Base-by-base conservation (phyloP, 2,888 invertebrate species). In the Eupithecia dodoneata region DNA sequence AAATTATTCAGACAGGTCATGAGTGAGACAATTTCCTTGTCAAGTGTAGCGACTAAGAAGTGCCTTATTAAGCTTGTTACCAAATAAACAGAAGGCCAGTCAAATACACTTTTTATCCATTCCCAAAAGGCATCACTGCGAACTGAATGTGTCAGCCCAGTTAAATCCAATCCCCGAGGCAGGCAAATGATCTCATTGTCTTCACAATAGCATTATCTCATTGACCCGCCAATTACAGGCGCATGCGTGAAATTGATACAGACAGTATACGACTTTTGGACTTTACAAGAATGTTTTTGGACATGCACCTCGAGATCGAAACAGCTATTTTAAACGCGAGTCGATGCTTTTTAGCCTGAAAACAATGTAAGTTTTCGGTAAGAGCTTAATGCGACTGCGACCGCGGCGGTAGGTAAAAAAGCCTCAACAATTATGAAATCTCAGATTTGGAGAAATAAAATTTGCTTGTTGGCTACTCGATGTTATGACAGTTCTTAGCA, bases 211-310 rank as follows among this genome's bases (percentile, higher is more conserved):
- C 63, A 74, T 78, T 74, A 81, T 71, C 77, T 80, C 72, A 79
- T 76, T 81, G 78, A 78, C 79, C 75, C 73, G 65, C 59, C 79
- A 79, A 79, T 80, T 76, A 74, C 63, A n/a, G 18, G 73, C 55
- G 69, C 71, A 74, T 71, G 79, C 77, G 74, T 74, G 76, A 78
- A 77, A 45, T 66, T 0, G 30, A 66, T 42, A 13, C 66, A 15
- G 18, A 59, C 9, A 18, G 55, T 13, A 4, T 13, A 52, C 7
- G 15, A 55, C n/a, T 59, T 55, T 55, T 59, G 1, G 55, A 59
- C 55, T 18, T 59, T 18, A 18, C n/a, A 59, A 18, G 55, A n/a
- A 55, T 55, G 7, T 55, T 55, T 55, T 55, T n/a, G n/a, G n/a
- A n/a, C 52, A 55, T n/a, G n/a, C 6, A 55, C n/a, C 18, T 7